These are phyloP conservation scores for Amphilophus citrinellus DNA, from an alignment of 2,113 vertebrate species.

Conservation along the genomic window DNA sequence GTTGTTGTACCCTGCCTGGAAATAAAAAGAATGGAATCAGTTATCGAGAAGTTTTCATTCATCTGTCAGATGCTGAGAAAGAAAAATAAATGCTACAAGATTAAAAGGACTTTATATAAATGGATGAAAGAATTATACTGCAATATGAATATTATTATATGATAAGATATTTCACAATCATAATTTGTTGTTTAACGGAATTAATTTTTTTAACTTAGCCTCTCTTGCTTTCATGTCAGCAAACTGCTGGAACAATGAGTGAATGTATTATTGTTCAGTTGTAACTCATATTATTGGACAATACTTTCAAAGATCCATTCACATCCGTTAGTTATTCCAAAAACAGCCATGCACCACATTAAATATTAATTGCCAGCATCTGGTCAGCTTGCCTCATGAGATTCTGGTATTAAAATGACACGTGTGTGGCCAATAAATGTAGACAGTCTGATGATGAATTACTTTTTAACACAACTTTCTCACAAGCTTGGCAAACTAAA, in stretches of 20 bases:
- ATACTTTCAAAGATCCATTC: conserved; percentile 14
- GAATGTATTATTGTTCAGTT: not conserved
- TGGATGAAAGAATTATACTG: not conserved
- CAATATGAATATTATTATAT: not conserved
- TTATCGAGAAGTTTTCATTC: not conserved
- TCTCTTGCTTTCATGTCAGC: not conserved
- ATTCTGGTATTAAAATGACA: not conserved
- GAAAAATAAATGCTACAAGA: not conserved
- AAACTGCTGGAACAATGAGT: not conserved
- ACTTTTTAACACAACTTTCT: not conserved
- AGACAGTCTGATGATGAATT: not conserved
- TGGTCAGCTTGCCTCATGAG: conserved; percentile 33
- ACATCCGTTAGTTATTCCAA: conserved; percentile 54
- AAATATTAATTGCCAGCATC: conserved; percentile 64
- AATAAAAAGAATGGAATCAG: not conserved
- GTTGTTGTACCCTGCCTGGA: not conserved
- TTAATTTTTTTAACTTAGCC: not conserved
- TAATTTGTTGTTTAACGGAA: conserved; percentile 1
- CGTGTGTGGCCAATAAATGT: conserved; percentile 24
- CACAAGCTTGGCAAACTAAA: not conserved
- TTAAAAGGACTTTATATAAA: not conserved
- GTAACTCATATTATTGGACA: conserved; percentile 33
- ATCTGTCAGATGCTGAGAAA: not conserved
- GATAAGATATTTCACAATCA: not conserved
- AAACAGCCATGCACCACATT: conserved; percentile 29